Percentiles rank a stretch among this genome's conserved stretches.
These are phyloP conservation scores for Lapara coniferarum DNA, from an alignment of 2,888 invertebrate species.

Conservation along the genomic window DNA sequence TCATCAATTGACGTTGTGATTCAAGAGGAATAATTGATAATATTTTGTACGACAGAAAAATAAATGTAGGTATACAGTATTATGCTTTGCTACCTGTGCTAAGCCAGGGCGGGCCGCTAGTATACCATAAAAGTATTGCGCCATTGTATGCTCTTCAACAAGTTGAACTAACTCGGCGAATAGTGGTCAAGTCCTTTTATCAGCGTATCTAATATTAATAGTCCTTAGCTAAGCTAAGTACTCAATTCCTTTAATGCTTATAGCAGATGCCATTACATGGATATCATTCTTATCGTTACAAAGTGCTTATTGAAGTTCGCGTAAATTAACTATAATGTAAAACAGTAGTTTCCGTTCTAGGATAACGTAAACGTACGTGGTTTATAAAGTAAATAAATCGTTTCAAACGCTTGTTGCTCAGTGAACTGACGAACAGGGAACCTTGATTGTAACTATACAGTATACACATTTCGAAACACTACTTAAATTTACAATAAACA, in stretches of 20 bases:
- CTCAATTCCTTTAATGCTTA: neutral
- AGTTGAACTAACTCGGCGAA: neutral
- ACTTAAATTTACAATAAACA: slow-evolving; percentile 61
- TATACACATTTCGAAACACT: slow-evolving; percentile 53
- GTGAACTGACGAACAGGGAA: slow-evolving; percentile 51
- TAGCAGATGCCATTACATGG: neutral
- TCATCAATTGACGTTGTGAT: too few species aligned
- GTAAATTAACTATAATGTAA: slow-evolving; percentile 20
- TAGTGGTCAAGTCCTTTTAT: neutral
- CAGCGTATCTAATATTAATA: neutral
- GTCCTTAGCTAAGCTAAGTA: too few species aligned
- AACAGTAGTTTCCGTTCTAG: slow-evolving; percentile 52
- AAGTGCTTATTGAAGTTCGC: slow-evolving; percentile 9
- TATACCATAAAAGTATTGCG: too few species aligned
- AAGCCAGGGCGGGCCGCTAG: too few species aligned
- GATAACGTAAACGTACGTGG: slow-evolving; percentile 59
- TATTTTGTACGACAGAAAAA: too few species aligned
- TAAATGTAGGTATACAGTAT: too few species aligned
- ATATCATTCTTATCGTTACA: slow-evolving; percentile 10
- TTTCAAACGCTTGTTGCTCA: slow-evolving; percentile 58
- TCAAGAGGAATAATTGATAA: too few species aligned
- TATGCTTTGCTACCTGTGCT: too few species aligned
- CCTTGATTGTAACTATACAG: slow-evolving; percentile 55
- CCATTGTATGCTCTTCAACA: neutral
- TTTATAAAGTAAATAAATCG: slow-evolving; percentile 74